A percentile compares a stretch with the other conserved stretches of the same genome.
These are phyloP conservation scores for Dorcus parallelipipedus DNA, from an alignment of 2,888 invertebrate genomes.

Conservation along the genomic window DNA sequence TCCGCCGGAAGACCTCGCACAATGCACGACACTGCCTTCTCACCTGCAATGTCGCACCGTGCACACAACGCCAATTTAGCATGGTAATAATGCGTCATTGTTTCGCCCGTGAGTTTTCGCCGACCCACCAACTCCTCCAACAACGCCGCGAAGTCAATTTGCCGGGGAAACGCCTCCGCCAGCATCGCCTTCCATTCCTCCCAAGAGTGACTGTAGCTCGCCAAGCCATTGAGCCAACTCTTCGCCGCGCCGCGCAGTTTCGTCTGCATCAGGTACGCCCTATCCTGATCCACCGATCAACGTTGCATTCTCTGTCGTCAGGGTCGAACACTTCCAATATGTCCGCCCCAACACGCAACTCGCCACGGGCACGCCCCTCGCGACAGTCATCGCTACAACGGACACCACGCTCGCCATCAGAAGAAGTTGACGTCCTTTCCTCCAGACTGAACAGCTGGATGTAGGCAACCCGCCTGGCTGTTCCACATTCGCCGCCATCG, in stretches of 20 bases:
- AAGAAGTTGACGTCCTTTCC: too few species aligned
- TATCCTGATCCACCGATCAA: slow-evolving; percentile 24
- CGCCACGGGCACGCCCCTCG: too few species aligned
- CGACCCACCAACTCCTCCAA: slow-evolving; percentile 29
- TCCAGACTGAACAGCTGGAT: too few species aligned
- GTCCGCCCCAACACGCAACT: too few species aligned
- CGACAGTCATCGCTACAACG: too few species aligned
- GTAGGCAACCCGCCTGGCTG: too few species aligned
- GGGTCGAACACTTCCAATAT: slow-evolving; percentile 7
- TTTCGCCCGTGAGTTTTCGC: too few species aligned
- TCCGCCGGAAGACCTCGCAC: slow-evolving; percentile 15
- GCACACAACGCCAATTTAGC: slow-evolving; percentile 23
- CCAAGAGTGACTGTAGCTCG: slow-evolving; percentile 27
- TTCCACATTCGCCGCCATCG: too few species aligned
- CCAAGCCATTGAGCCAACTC: slow-evolving; percentile 29
- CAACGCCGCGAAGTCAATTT: slow-evolving; percentile 26
- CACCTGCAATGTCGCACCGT: neutral
- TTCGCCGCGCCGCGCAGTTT: slow-evolving; percentile 27
- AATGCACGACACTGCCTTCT: slow-evolving; percentile 10
- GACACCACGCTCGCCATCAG: too few species aligned
- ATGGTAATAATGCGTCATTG: slow-evolving; percentile 31
- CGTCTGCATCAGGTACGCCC: slow-evolving; percentile 13
- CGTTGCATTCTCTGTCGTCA: slow-evolving; percentile 8
- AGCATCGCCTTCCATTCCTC: slow-evolving; percentile 25
- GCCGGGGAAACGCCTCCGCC: slow-evolving; percentile 15